Percentiles rank a stretch among this genome's conserved stretches.
Evolutionary conservation across 2,113 vertebrate genomes (phyloP).

Genomic region (Dipodomys stephensi): DNA sequence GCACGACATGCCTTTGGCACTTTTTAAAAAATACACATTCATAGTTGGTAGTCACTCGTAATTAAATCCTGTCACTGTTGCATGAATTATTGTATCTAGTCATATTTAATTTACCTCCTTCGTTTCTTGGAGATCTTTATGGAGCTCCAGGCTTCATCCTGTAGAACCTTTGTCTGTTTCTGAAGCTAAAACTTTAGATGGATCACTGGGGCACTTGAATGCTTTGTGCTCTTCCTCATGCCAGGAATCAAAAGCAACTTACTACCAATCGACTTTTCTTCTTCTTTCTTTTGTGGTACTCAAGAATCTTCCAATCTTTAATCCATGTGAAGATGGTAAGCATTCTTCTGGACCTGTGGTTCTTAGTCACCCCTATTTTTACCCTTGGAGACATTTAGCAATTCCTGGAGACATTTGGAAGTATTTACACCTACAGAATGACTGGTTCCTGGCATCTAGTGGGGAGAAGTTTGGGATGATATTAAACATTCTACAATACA

Average conservation of each 20-base stretch:
- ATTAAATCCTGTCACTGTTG: slow-evolving; percentile 72
- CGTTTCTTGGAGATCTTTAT: slow-evolving; percentile 62
- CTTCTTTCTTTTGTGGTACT: background rate
- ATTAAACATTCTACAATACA: background rate
- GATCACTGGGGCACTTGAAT: slow-evolving; percentile 43
- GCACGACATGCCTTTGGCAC: background rate
- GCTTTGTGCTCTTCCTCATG: background rate
- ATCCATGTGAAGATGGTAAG: background rate
- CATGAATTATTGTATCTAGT: slow-evolving; percentile 75
- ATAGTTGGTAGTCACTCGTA: slow-evolving; percentile 39
- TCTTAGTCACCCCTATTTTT: background rate
- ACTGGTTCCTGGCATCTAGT: background rate
- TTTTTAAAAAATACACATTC: slow-evolving; percentile 44
- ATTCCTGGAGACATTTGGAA: slow-evolving; percentile 7
- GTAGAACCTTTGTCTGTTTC: slow-evolving; percentile 61
- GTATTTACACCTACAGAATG: background rate
- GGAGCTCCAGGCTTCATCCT: slow-evolving; percentile 51
- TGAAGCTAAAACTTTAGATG: slow-evolving; percentile 18
- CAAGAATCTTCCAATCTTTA: background rate
- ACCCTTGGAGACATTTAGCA: background rate
- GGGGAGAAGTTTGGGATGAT: background rate
- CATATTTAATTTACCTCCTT: slow-evolving; percentile 73
- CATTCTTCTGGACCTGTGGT: background rate
- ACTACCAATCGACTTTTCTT: background rate
- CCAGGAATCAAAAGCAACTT: slow-evolving; percentile 6